These are phyloP conservation scores for Chrysemys picta DNA, from an alignment of 2,113 vertebrate species.

Conservation along the genomic window DNA sequence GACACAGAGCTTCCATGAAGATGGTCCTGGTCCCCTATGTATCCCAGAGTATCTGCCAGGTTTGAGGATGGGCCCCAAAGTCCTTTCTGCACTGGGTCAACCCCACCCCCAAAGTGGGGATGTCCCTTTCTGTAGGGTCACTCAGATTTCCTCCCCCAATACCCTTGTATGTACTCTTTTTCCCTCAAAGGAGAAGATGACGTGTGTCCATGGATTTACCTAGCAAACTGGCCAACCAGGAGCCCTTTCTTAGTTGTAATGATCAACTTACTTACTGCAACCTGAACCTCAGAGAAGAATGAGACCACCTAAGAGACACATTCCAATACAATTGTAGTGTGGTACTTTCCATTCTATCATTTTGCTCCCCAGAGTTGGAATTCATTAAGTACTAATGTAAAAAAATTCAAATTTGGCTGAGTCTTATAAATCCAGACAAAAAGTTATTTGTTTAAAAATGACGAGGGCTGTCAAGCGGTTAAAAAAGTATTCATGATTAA, in stretches of 20 bases:
- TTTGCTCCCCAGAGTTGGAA: neutral
- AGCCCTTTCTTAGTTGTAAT: neutral
- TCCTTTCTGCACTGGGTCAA: neutral
- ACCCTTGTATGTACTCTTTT: neutral
- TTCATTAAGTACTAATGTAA: neutral
- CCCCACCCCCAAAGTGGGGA: accelerated
- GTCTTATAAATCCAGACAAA: conserved; percentile 49
- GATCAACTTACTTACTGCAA: neutral
- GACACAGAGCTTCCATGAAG: neutral
- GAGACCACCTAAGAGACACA: neutral
- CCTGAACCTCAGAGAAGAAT: neutral
- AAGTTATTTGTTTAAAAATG: conserved; percentile 46
- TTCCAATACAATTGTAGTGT: neutral
- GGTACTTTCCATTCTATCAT: conserved; percentile 3
- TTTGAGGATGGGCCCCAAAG: neutral
- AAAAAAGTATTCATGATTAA: too few species aligned
- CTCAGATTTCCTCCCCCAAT: neutral
- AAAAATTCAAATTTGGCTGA: conserved; percentile 18
- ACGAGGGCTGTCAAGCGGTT: too few species aligned
- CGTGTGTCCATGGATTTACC: neutral
- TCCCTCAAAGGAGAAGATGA: neutral
- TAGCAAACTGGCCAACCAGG: neutral
- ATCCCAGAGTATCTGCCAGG: neutral
- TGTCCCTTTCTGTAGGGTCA: neutral
- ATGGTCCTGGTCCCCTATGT: neutral